Percentiles rank a stretch among this genome's conserved stretches.
Conservation (phyloP, 35 echinoderm and acorn worm genomes). For the Patiria miniata region DNA sequence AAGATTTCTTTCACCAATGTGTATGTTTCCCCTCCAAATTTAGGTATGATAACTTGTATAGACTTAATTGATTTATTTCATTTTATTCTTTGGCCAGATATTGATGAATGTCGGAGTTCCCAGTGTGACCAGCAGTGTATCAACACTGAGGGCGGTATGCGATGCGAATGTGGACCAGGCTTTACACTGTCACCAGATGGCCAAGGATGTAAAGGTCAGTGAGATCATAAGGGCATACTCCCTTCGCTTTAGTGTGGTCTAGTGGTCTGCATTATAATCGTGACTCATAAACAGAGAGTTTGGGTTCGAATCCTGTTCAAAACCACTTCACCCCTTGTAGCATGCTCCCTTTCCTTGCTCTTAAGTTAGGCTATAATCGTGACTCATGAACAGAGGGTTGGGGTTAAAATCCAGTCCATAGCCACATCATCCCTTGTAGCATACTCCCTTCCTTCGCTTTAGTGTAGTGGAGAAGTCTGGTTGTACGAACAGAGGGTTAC, state of each 20-base stretch:
- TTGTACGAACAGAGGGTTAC: too few relatives aligned
- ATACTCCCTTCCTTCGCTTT: too few relatives aligned
- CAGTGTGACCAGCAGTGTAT: slow-evolving; percentile 90
- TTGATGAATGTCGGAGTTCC: slow-evolving; percentile 81
- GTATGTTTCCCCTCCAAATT: too few relatives aligned
- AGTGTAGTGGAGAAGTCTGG: too few relatives aligned
- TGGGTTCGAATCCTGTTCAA: neutral
- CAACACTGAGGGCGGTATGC: slow-evolving; percentile 90
- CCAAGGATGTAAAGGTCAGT: slow-evolving; percentile 83
- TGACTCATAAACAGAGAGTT: neutral
- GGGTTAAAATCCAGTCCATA: too few relatives aligned
- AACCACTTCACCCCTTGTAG: too few relatives aligned
- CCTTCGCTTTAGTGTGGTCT: neutral
- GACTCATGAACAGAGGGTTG: too few relatives aligned
- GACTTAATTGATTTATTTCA: neutral
- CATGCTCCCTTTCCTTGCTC: too few relatives aligned
- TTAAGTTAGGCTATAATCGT: too few relatives aligned
- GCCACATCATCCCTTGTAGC: too few relatives aligned
- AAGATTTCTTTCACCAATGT: too few relatives aligned
- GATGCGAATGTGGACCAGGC: slow-evolving; percentile 86
- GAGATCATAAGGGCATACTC: neutral
- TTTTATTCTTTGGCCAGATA: slow-evolving; percentile 61
- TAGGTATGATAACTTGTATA: neutral
- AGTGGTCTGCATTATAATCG: neutral
- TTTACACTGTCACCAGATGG: slow-evolving; percentile 76